phyloP scores from a whole-genome alignment of 2,888 invertebrate species.

The Cephus nigrinus region DNA sequence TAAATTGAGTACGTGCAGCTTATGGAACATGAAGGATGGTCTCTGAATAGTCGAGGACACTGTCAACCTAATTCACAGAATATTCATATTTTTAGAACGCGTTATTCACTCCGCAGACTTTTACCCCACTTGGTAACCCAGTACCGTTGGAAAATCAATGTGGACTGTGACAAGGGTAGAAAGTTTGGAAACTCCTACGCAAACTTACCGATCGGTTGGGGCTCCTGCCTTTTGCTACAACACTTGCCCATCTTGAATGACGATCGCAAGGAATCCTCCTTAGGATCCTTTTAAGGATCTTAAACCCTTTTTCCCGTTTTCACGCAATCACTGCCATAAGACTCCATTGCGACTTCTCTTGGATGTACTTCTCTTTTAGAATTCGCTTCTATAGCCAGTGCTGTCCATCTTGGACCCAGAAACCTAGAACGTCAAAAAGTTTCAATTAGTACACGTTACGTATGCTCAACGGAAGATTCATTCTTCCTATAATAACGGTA shows the following conservation, averaged over 20 bases:
- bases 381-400: slow-evolving; percentile 31
- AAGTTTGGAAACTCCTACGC: slow-evolving; percentile 32
- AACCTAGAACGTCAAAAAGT: slow-evolving; percentile 29
- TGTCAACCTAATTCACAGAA: neutral
- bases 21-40: neutral
- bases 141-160: slow-evolving; percentile 3
- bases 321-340: slow-evolving; percentile 22
- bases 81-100: neutral
- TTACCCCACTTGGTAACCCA: neutral
- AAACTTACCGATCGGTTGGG: slow-evolving; percentile 72
- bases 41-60: neutral
- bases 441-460: neutral
- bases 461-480: neutral
- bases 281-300: neutral
- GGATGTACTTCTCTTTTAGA: neutral
- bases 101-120: neutral
- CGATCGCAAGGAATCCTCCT: slow-evolving; percentile 17
- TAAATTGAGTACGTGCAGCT: neutral
- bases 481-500: neutral
- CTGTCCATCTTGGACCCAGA: slow-evolving; percentile 29
- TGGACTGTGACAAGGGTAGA: slow-evolving; percentile 14
- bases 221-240: slow-evolving; percentile 87
- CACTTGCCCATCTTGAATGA: slow-evolving; percentile 81
- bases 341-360: slow-evolving; percentile 26
- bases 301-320: slow-evolving; percentile 24